Base-by-base conservation (phyloP, 2,888 invertebrate species). In the Cephus pygmeus region DNA sequence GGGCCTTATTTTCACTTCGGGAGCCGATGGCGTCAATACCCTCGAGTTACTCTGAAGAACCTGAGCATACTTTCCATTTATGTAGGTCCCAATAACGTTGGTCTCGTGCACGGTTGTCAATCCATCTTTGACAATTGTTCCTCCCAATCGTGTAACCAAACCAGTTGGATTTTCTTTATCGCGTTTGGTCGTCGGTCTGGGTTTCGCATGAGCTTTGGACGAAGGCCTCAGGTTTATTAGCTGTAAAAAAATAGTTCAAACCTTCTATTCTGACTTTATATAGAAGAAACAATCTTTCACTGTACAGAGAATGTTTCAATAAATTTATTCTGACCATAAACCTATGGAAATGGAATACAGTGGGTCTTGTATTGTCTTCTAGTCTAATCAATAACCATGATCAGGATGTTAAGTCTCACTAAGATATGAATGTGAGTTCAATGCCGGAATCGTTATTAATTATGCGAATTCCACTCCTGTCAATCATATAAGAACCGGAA, bases 61-160 rank as follows among this genome's bases (percentile, higher is more conserved):
- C 92, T 97, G 97, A 4, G 97, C 97, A 90, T 97, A 97, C 92
- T 97, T 97, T 69, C 96, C 97, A 75, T 96, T 95, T 86, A 97
- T 96, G 88, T 95, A 96, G 4, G 97, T 97, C 35, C 97, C 96
- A 85, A 97, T 96, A n/a, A 97, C 97, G 89, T 96, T 96, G 0
- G 97, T 97, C 92, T 97, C 97, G 88, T 96, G 96, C 11, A 97
- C 94, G 0, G 97, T 97, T 9, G 97, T 97, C 3, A 95, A 92
- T 1, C 97, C 97, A 87, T 96, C 96, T 88, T 95, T 95, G 6
- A 97, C 95, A 78, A 96, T 94, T 9, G 96, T 97, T 34, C 97
- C 97, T 73, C 96, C 97, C 76, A 97, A 93, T 86, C 96, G 96
- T 11, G 97, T 96, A 0, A 97, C 96, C 77, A 97, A 92, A 9